phyloP scores from a whole-genome alignment of 92 coral and sea anemone genomes.

The Porites divaricata region DNA sequence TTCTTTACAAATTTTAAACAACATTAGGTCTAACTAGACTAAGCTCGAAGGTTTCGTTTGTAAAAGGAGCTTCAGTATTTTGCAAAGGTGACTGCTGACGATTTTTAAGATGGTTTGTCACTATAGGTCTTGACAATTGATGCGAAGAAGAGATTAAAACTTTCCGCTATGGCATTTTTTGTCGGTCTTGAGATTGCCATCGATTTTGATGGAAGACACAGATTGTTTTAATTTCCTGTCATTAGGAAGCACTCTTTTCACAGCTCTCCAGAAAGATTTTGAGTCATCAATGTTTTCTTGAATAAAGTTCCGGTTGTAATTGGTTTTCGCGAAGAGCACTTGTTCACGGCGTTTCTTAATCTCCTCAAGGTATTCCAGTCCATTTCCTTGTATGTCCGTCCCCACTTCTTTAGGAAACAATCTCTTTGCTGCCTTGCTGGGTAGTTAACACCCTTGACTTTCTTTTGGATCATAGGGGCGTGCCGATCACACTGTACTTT shows the following conservation, averaged over 20 bases:
- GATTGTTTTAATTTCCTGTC: no score
- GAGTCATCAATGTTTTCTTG: constrained; percentile 38
- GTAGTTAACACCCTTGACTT: constrained; percentile 14
- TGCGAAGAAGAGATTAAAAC: constrained; percentile 1
- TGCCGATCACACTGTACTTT: constrained; percentile 18
- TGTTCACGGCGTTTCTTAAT: constrained; percentile 12
- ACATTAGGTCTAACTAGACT: no score
- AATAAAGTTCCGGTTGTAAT: constrained; percentile 18
- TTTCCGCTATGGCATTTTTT: neutral
- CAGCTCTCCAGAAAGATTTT: constrained; percentile 20
- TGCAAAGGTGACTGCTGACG: no score
- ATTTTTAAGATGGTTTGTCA: no score
- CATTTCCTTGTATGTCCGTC: neutral
- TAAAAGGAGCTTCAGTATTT: no score
- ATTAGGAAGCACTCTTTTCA: neutral
- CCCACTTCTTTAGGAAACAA: constrained; percentile 2
- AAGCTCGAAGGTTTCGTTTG: no score
- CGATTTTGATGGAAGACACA: no score
- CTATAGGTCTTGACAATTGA: neutral
- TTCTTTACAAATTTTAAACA: no score
- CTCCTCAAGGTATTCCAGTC: constrained; percentile 21
- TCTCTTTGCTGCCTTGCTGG: neutral
- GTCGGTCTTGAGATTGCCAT: no score
- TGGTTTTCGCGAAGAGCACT: constrained; percentile 24
- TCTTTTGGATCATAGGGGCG: constrained; percentile 11